A percentile compares a stretch with the other conserved stretches of the same genome.
These are phyloP conservation scores for Adineta ricciae DNA, from an alignment of 2,888 invertebrate genomes.

Conservation along the genomic window DNA sequence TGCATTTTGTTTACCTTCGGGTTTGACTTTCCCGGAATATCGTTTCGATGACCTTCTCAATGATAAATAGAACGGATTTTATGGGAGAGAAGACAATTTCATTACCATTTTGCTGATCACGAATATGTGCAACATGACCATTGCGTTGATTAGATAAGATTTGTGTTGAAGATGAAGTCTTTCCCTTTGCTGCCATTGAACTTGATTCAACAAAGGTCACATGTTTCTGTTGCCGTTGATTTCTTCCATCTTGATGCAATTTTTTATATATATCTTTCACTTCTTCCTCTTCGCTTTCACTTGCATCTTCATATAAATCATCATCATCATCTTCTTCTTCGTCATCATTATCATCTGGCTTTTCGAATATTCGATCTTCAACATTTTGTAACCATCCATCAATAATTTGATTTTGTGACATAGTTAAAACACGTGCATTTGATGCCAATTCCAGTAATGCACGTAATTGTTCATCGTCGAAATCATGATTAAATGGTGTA, in stretches of 20 bases:
- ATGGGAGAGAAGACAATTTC: no score
- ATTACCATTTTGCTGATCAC: neutral
- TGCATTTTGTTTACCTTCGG: neutral
- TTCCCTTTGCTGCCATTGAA: no score
- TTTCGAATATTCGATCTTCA: neutral
- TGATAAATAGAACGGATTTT: neutral
- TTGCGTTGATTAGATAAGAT: neutral
- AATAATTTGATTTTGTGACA: constrained; percentile 13
- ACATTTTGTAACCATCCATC: neutral
- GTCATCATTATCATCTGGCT: neutral
- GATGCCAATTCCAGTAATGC: neutral
- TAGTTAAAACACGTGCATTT: neutral
- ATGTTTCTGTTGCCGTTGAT: neutral
- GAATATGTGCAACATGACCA: neutral
- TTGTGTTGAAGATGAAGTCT: neutral
- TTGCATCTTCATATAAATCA: neutral
- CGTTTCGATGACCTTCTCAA: neutral
- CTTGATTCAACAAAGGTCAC: no score
- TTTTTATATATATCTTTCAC: neutral
- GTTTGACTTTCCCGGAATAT: neutral
- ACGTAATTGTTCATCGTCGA: neutral
- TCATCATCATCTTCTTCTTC: neutral
- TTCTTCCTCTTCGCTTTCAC: neutral
- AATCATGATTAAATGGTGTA: neutral
- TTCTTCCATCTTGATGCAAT: neutral